These are phyloP conservation scores for Montipora capricornis DNA, from an alignment of 64 coral and sea anemone genomes.

Conservation along the genomic window DNA sequence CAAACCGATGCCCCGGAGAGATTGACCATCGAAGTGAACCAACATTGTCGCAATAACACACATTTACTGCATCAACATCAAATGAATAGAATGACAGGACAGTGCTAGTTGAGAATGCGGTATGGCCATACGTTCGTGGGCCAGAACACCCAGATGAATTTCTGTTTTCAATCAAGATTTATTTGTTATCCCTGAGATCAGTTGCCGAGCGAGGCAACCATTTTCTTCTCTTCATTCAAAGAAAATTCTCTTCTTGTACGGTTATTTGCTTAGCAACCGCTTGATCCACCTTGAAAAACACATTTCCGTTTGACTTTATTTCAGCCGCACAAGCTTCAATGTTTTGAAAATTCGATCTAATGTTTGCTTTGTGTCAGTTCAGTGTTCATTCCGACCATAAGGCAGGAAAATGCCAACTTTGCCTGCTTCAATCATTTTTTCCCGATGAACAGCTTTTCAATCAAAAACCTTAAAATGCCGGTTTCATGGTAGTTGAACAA, in stretches of 20 bases:
- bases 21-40: no score
- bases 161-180: no score
- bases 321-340: neutral
- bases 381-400: no score
- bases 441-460: neutral
- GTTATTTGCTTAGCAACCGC: constrained; percentile 32
- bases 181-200: neutral
- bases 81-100: no score
- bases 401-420: neutral
- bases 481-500: neutral
- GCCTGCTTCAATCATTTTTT: neutral
- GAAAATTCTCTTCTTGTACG: neutral
- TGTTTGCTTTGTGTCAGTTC: no score
- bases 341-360: no score
- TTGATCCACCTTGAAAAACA: neutral
- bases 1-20: no score
- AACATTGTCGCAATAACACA: neutral
- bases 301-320: neutral
- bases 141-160: no score
- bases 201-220: constrained; percentile 50
- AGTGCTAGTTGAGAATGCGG: no score
- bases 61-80: no score
- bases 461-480: neutral
- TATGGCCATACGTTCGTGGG: no score
- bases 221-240: neutral